These are phyloP conservation scores for Azemiops feae DNA, from an alignment of 2,113 vertebrate genomes.

Conservation along the genomic window DNA sequence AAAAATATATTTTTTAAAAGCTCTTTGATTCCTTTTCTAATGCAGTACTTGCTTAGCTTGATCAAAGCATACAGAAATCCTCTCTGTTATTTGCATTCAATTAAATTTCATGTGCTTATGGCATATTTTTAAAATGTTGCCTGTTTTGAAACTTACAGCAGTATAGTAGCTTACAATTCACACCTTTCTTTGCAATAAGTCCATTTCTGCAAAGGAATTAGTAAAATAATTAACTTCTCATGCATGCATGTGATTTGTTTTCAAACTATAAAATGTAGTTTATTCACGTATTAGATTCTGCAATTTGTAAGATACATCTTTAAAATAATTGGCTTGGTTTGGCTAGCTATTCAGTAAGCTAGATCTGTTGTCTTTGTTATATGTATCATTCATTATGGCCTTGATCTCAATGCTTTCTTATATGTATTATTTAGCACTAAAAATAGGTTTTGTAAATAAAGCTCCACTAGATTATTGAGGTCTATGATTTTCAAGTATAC, in stretches of 20 bases:
- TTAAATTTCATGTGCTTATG: neutral
- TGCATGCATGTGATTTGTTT: neutral
- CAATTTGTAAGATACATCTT: neutral
- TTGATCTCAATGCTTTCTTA: neutral
- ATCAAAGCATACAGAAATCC: neutral
- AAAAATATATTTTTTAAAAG: neutral
- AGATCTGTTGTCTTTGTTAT: neutral
- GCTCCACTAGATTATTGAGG: neutral
- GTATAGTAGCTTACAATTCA: neutral
- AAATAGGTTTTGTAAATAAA: neutral
- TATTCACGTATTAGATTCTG: neutral
- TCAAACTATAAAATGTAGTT: neutral
- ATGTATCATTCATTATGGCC: neutral
- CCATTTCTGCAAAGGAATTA: neutral
- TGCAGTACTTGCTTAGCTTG: neutral
- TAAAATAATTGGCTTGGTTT: neutral
- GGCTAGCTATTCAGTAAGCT: neutral
- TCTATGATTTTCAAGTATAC: neutral
- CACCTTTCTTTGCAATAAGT: neutral
- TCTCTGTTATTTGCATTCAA: neutral
- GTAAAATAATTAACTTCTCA: neutral
- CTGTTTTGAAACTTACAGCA: neutral
- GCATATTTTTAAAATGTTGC: neutral
- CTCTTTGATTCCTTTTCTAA: neutral
- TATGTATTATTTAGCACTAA: neutral